Evolutionary conservation across 1,140 invertebrate genomes (phyloP), one percentile per base, ranked within the genome.

Genomic region (Drosophila rhopaloa): DNA sequence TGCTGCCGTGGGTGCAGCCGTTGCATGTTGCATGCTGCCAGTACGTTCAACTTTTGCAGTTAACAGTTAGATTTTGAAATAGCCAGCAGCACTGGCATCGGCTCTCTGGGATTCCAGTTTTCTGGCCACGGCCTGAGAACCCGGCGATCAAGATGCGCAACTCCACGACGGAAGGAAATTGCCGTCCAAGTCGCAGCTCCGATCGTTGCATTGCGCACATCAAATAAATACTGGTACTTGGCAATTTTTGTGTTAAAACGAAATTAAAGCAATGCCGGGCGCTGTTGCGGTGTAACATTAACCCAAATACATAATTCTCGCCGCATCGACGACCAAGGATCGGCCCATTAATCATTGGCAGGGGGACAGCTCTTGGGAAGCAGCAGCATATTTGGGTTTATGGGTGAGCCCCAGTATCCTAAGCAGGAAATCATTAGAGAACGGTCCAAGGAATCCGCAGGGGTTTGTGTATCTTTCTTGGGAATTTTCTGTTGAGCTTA

Each of bases 51-150:
- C 84, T 89, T 90, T 89, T 89, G 80, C 82, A 90, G 84, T 89
- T 81, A 89, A 89, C 84, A 89, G 84, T 89, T 89, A 89, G 85
- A 89, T 89, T 89, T 89, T 78, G 85, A 89, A 89, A 89, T 89
- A 73, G 84, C 84, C 84, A 89, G 41, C 81, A 79, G 83, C 83
- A 81, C 40, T 37, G 70, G 73, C 77, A 46, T 47, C 46, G 47
- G 47, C 13, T 50, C 47, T 14, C n/a, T 50, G 56, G 73, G 77
- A 90, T 89, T 84, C 84, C 85, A 89, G 84, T 89, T 89, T 68
- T 85, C 71, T 75, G 53, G 62, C 61, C 54, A 35, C 56, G 60
- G 81, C 77, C 68, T 89, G 84, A 89, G 84, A 89, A 89, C 85
- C 73, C 84, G 59, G 56, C 68, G 62, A 88, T 88, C 80, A 74